Percentiles rank a stretch among this genome's conserved stretches.
phyloP scores from a whole-genome alignment of 2,888 invertebrate genomes.

The Drosophila limbata region DNA sequence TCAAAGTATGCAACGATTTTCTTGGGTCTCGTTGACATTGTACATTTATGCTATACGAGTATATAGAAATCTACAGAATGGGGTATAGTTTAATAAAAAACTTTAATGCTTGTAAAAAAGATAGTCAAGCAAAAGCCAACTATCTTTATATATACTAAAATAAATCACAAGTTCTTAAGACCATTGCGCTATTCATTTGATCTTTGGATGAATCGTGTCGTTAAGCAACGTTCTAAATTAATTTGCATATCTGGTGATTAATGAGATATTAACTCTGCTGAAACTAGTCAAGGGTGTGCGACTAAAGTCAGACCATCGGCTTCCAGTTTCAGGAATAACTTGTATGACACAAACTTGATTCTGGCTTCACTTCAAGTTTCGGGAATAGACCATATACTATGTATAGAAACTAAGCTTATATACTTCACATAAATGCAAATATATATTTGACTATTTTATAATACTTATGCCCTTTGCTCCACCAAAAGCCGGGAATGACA shows the following conservation, averaged over 20 bases:
- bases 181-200: conserved; percentile 7
- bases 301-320: conserved; percentile 18
- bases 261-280: conserved; percentile 26
- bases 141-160: conserved; percentile 8
- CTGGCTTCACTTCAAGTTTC: neutral
- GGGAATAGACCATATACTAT: conserved; percentile 3
- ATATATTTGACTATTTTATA: conserved; percentile 11
- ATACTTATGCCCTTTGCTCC: conserved; percentile 19
- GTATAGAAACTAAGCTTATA: neutral
- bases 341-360: conserved; percentile 31
- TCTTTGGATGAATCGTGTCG: conserved; percentile 28
- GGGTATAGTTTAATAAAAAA: neutral
- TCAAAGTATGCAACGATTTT: conserved; percentile 48
- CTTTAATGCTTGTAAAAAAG: neutral
- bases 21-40: too few relatives aligned
- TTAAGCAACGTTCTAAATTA: conserved; percentile 36
- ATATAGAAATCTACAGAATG: neutral
- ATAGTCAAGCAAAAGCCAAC: neutral
- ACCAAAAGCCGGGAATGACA: neutral
- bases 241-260: conserved; percentile 59
- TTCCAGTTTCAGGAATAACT: conserved; percentile 46
- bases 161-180: conserved; percentile 8
- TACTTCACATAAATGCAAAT: too few relatives aligned
- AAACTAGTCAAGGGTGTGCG: conserved; percentile 30
- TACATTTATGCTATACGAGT: neutral